phyloP scores from a whole-genome alignment of 2,797 vertebrate genomes.

The Peromyscus attwateri region DNA sequence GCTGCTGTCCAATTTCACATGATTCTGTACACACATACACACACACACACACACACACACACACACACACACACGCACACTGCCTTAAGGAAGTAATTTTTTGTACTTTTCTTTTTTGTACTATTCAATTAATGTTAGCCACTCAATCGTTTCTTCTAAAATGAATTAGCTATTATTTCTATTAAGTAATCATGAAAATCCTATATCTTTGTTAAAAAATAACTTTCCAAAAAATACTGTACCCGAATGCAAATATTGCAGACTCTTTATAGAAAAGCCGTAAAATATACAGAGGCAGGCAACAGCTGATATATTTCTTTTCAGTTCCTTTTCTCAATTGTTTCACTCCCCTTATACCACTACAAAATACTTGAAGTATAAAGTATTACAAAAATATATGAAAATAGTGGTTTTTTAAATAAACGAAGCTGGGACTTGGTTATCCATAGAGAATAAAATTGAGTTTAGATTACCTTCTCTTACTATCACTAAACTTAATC shows the following conservation, averaged over 20 bases:
- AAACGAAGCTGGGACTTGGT: background rate
- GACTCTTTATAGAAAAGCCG: background rate
- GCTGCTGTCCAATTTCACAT: background rate
- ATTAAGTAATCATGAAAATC: background rate
- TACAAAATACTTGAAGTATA: background rate
- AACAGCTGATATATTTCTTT: background rate
- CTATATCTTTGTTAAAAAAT: background rate
- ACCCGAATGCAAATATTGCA: background rate
- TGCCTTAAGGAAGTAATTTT: background rate
- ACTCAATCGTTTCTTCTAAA: background rate
- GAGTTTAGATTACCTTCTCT: too few species aligned
- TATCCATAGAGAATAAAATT: too few species aligned
- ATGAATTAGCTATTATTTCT: background rate
- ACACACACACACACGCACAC: background rate
- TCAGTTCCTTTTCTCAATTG: background rate
- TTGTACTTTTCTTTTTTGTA: background rate
- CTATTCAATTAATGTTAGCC: background rate
- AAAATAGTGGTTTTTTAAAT: background rate
- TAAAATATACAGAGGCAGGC: background rate
- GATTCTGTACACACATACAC: background rate
- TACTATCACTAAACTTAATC: background rate
- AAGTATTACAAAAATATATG: background rate
- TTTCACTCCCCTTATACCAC: background rate
- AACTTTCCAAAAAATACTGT: background rate
- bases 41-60: background rate